Evolutionary conservation across 92 coral and sea anemone genomes (phyloP).

Genomic region (Porites rus): DNA sequence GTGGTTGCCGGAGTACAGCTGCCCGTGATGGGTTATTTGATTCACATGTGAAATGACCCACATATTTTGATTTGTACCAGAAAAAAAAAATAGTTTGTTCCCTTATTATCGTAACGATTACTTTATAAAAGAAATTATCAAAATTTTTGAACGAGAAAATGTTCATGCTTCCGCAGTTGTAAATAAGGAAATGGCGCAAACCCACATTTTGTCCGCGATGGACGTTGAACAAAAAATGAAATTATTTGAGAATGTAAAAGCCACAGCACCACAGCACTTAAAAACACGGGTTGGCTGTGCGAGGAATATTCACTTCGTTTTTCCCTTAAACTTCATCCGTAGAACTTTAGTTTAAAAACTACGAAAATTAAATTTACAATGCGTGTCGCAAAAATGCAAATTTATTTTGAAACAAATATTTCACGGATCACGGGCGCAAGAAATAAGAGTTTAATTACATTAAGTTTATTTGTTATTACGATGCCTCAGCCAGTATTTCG

Average conservation of each 20-base stretch:
- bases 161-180: background rate
- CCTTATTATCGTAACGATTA: too few species aligned
- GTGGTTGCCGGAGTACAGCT: background rate
- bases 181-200: background rate
- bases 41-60: background rate
- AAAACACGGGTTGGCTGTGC: too few species aligned
- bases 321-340: too few species aligned
- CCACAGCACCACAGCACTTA: too few species aligned
- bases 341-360: too few species aligned
- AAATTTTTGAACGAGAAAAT: background rate
- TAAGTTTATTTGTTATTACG: background rate
- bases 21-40: background rate
- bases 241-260: too few species aligned
- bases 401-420: background rate
- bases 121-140: too few species aligned
- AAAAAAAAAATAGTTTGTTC: background rate
- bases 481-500: background rate
- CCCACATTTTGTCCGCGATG: background rate
- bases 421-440: background rate
- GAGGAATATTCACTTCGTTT: too few species aligned
- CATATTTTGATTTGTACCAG: background rate
- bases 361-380: too few species aligned
- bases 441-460: background rate
- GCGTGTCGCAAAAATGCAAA: background rate
- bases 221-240: slow-evolving; percentile 13